Conservation (phyloP, 1,140 invertebrate species). For the Andricus grossulariae region DNA sequence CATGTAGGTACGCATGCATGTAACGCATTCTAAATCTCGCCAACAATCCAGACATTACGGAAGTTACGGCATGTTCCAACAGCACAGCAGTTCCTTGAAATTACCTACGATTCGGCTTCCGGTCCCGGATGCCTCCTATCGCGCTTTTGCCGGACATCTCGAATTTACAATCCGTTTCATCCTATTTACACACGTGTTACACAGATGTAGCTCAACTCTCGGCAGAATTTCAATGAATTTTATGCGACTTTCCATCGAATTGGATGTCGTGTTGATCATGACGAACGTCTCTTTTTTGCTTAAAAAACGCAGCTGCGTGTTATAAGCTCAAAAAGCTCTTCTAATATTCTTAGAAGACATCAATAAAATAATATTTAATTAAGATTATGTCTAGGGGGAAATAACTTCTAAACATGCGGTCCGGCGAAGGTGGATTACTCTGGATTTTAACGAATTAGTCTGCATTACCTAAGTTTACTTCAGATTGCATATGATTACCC, state of each 20-base stretch:
- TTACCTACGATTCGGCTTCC: constrained; percentile 51
- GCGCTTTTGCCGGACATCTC: constrained; percentile 47
- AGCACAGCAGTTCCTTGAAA: constrained; percentile 45
- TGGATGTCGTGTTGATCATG: not conserved
- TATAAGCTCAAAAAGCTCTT: too few relatives aligned
- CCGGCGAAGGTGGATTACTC: too few relatives aligned
- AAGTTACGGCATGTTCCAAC: constrained; percentile 44
- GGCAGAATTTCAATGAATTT: constrained; percentile 9
- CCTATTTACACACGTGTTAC: constrained; percentile 38
- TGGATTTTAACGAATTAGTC: too few relatives aligned
- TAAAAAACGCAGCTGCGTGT: not conserved
- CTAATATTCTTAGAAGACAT: too few relatives aligned
- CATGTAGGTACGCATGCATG: constrained; percentile 35
- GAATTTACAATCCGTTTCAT: constrained; percentile 53
- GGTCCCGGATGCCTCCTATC: constrained; percentile 48
- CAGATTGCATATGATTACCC: too few relatives aligned
- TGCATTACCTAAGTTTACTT: too few relatives aligned
- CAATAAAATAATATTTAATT: too few relatives aligned
- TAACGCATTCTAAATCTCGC: constrained; percentile 49
- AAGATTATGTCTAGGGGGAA: too few relatives aligned
- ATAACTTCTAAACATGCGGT: too few relatives aligned
- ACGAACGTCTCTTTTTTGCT: not conserved
- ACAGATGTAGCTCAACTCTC: not conserved
- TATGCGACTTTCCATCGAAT: constrained; percentile 25
- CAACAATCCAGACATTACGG: constrained; percentile 55